Conservation (phyloP, 1,140 invertebrate genomes). For the Potamilus streckersoni region DNA sequence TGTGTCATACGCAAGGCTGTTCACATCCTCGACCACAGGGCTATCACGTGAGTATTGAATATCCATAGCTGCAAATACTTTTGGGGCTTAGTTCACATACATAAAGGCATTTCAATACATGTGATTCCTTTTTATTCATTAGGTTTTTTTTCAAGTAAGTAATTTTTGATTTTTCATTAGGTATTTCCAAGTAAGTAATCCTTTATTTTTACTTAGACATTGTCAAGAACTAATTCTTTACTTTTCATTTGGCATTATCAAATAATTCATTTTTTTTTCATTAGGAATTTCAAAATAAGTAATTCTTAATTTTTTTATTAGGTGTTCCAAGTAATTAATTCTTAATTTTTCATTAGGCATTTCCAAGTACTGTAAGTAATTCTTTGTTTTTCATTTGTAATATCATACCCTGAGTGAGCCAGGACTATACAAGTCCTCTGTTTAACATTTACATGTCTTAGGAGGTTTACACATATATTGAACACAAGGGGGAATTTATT, state of each 20-base stretch:
- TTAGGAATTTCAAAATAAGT: too few relatives aligned
- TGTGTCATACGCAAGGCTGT: slow-evolving; percentile 42
- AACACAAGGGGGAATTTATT: too few relatives aligned
- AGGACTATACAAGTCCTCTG: too few relatives aligned
- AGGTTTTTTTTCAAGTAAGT: neutral
- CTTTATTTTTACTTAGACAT: neutral
- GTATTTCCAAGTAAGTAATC: neutral
- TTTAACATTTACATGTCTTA: too few relatives aligned
- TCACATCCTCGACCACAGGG: slow-evolving; percentile 36
- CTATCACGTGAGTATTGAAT: slow-evolving; percentile 40
- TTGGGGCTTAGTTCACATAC: neutral
- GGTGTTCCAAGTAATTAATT: too few relatives aligned
- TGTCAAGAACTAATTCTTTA: neutral
- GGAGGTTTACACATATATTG: too few relatives aligned
- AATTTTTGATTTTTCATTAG: neutral
- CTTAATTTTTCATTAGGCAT: too few relatives aligned
- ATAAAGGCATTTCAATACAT: neutral
- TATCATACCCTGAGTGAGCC: too few relatives aligned
- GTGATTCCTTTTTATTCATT: neutral
- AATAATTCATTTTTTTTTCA: neutral
- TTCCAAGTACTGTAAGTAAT: neutral
- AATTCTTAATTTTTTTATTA: too few relatives aligned
- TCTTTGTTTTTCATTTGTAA: neutral
- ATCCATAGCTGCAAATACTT: too few relatives aligned
- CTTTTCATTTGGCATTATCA: neutral